These are phyloP conservation scores for Hippocampus mohnikei DNA, from an alignment of 2,113 vertebrate species.

Conservation along the genomic window DNA sequence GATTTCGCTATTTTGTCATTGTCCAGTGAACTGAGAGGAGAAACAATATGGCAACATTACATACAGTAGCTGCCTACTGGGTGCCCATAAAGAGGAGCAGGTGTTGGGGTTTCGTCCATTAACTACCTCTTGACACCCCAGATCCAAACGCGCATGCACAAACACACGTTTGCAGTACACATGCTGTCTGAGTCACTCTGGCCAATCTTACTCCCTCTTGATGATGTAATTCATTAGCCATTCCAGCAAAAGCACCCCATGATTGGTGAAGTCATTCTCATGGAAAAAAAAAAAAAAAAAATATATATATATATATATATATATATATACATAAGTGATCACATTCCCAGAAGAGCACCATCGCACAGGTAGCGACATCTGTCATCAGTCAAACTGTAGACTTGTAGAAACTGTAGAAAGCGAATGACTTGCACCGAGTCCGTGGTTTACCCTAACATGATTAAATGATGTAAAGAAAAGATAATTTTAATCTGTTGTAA, in stretches of 20 bases:
- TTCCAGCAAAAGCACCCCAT: slow-evolving; percentile 38
- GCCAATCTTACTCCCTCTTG: slow-evolving; percentile 53
- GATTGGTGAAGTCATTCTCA: slow-evolving; percentile 56
- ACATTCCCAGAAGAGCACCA: background rate
- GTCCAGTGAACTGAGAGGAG: background rate
- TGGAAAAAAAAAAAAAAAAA: slow-evolving; percentile 26
- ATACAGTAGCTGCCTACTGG: slow-evolving; percentile 21
- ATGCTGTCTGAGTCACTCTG: slow-evolving; percentile 32
- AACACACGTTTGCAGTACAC: slow-evolving; percentile 11
- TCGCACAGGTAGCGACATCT: background rate
- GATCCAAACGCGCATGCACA: slow-evolving; percentile 3
- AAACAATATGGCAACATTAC: slow-evolving; percentile 22
- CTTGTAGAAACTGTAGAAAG: background rate
- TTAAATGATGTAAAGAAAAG: background rate
- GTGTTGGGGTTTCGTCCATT: slow-evolving; percentile 56
- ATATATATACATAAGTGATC: background rate
- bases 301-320: background rate
- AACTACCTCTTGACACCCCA: slow-evolving; percentile 25
- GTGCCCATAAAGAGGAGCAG: slow-evolving; percentile 48
- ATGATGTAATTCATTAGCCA: slow-evolving; percentile 50
- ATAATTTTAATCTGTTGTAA: background rate
- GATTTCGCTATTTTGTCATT: background rate
- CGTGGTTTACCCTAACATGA: background rate
- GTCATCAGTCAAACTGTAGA: background rate
- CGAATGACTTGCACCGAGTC: background rate